Evolutionary conservation across 2,797 vertebrate genomes (phyloP).

Genomic region (Pangasius macronema): DNA sequence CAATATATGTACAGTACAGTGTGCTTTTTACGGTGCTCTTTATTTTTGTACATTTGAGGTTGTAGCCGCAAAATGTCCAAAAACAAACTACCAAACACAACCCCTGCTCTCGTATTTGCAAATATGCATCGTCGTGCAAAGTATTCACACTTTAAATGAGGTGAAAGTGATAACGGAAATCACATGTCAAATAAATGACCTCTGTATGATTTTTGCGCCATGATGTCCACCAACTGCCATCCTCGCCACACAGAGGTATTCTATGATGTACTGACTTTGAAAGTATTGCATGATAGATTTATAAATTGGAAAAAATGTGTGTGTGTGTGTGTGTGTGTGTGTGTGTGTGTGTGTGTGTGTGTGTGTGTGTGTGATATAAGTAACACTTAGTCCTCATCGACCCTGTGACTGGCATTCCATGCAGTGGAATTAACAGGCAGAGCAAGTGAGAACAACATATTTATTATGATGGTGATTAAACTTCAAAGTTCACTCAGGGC

Average conservation of each 20-base stretch:
- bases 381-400: neutral
- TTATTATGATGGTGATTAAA: constrained; percentile 41
- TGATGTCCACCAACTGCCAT: no score
- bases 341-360: no score
- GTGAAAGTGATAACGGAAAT: neutral
- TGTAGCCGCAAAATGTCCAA: no score
- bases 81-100: neutral
- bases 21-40: neutral
- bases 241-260: neutral
- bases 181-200: neutral
- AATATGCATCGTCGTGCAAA: neutral
- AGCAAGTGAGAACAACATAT: constrained; percentile 18
- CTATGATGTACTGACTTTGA: neutral
- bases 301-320: no score
- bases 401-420: neutral
- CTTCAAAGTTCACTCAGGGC: constrained; percentile 46
- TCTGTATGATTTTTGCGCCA: neutral
- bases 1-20: neutral
- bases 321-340: no score
- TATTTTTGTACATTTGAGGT: neutral
- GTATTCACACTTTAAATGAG: neutral
- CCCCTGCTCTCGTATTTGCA: neutral
- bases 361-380: no score
- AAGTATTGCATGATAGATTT: neutral
- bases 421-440: constrained; percentile 4